These are phyloP conservation scores for Osmerus eperlanus DNA, from an alignment of 2,113 vertebrate species.

Conservation along the genomic window DNA sequence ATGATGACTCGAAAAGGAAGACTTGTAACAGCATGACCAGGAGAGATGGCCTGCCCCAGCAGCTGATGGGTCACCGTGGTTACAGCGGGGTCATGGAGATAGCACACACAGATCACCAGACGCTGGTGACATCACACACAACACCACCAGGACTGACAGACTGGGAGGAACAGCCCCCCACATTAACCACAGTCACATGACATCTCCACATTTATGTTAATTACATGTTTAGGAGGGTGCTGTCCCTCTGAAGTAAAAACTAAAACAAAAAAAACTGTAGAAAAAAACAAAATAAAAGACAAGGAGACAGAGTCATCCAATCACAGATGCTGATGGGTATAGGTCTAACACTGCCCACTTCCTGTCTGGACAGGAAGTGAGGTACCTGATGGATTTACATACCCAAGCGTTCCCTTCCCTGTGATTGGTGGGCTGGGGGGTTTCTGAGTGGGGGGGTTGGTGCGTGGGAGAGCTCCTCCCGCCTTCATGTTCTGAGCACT, in stretches of 20 bases:
- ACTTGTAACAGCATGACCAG: not conserved
- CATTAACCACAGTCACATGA: no score
- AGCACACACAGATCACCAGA: no score
- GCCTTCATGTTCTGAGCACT: slow-evolving; percentile 99
- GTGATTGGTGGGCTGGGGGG: slow-evolving; percentile 94
- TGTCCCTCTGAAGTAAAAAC: no score
- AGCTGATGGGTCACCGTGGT: not conserved
- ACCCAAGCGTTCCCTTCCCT: slow-evolving; percentile 97
- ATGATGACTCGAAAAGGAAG: not conserved
- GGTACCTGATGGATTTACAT: slow-evolving; percentile 56
- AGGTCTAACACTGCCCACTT: not conserved
- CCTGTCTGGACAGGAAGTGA: not conserved
- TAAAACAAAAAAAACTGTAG: no score
- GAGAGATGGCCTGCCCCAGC: not conserved
- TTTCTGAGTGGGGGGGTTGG: slow-evolving; percentile 96
- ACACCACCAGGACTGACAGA: no score
- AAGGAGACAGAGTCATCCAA: no score
- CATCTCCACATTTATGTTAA: no score
- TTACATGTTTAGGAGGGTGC: no score
- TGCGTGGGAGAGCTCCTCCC: slow-evolving; percentile 89
- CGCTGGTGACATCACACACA: no score
- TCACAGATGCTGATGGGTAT: not conserved
- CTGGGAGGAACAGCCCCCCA: no score
- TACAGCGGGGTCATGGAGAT: not conserved
- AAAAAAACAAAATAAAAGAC: no score